Evolutionary conservation across 1,140 invertebrate species (phyloP).

Genomic region (Psix sp.): DNA sequence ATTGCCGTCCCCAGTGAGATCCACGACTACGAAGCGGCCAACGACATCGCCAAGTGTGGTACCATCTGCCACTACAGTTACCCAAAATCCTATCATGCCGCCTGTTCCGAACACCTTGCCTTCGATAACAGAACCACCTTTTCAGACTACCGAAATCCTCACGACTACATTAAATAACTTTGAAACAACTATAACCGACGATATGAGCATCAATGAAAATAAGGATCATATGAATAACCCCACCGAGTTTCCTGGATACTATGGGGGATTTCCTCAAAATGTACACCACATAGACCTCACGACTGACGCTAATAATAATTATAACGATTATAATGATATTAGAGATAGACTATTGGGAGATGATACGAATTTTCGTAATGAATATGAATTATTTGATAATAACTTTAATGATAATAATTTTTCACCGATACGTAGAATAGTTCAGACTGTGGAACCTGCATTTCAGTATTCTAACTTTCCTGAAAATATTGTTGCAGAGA

Average conservation of each 20-base stretch:
- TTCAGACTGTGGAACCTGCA: neutral
- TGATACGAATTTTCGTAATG: conserved; percentile 14
- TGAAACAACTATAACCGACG: conserved; percentile 3
- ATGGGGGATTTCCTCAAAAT: conserved; percentile 66
- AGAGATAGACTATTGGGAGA: conserved; percentile 8
- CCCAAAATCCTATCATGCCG: conserved; percentile 11
- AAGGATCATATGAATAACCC: neutral
- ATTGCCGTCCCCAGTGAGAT: neutral
- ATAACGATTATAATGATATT: conserved; percentile 42
- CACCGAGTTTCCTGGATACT: conserved; percentile 61
- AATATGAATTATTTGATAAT: conserved; percentile 18
- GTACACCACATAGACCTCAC: conserved; percentile 63
- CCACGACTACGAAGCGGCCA: conserved; percentile 4
- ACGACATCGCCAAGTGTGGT: neutral
- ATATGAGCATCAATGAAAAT: neutral
- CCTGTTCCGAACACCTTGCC: conserved; percentile 6
- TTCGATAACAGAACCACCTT: conserved; percentile 9
- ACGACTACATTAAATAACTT: neutral
- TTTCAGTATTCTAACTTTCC: conserved; percentile 1
- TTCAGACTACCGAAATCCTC: neutral
- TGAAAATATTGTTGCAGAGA: conserved; percentile 11
- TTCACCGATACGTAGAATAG: neutral
- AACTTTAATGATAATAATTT: conserved; percentile 6
- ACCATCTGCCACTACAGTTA: conserved; percentile 30
- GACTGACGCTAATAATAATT: conserved; percentile 31